phyloP scores from a whole-genome alignment of 64 coral and sea anemone genomes.

The Orbicella faveolata region DNA sequence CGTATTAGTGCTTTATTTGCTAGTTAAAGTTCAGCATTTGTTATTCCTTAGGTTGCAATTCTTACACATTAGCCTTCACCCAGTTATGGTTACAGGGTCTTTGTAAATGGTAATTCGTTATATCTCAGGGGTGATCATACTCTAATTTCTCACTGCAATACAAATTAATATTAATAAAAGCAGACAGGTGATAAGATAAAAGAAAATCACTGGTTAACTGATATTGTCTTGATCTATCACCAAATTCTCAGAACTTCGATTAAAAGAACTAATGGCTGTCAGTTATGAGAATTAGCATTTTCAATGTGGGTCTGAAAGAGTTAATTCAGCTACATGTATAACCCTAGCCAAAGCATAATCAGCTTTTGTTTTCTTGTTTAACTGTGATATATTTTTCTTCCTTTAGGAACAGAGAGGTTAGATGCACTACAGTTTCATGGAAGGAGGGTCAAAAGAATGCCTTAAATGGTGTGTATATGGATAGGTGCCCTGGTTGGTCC shows the following conservation, averaged over 20 bases:
- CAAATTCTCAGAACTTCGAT: no score
- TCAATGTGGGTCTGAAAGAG: no score
- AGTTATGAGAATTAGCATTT: no score
- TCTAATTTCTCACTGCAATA: neutral
- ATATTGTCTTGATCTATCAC: no score
- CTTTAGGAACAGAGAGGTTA: conserved; percentile 13
- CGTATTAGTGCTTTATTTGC: no score
- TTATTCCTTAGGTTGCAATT: no score
- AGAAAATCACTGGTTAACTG: no score
- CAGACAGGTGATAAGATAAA: neutral
- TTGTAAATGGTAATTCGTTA: neutral
- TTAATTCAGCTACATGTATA: neutral
- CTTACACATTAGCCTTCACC: no score
- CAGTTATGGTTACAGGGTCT: no score
- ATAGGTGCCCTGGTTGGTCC: no score
- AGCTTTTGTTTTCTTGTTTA: neutral
- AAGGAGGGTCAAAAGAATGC: conserved; percentile 21
- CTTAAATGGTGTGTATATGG: neutral
- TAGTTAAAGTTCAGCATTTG: no score
- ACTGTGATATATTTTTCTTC: neutral
- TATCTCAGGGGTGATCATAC: neutral
- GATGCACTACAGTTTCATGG: conserved; percentile 45
- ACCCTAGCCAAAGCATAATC: neutral
- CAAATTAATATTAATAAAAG: neutral
- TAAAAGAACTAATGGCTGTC: no score